Conservation (phyloP, 2,113 vertebrate species). For the Gnathonemus longibarbis region DNA sequence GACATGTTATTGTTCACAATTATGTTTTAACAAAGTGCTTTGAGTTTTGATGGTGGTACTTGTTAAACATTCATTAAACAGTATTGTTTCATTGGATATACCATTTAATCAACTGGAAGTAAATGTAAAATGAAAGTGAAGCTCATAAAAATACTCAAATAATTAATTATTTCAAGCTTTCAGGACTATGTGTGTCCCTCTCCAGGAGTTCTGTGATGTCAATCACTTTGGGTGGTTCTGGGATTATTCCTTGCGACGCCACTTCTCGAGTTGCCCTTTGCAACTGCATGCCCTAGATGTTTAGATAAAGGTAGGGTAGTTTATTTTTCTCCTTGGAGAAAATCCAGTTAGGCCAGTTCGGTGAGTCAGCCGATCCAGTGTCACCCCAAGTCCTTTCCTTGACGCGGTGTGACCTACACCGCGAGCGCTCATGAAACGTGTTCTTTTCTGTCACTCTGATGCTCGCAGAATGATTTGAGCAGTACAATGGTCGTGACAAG, state of each 20-base stretch:
- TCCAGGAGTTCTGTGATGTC: background rate
- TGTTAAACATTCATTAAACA: background rate
- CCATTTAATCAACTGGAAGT: background rate
- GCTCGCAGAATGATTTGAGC: background rate
- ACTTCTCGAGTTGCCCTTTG: background rate
- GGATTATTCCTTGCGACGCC: background rate
- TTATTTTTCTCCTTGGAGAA: slow-evolving; percentile 1
- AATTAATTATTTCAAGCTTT: background rate
- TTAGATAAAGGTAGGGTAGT: slow-evolving; percentile 11
- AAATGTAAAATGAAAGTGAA: background rate
- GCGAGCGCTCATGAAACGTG: background rate
- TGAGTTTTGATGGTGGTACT: background rate
- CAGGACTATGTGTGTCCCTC: background rate
- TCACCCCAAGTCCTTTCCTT: background rate
- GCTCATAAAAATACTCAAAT: background rate
- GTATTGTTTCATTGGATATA: background rate
- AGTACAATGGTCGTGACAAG: background rate
- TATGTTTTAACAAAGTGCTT: background rate
- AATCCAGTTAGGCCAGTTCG: background rate
- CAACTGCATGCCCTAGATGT: background rate
- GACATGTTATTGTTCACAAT: background rate
- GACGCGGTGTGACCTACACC: background rate
- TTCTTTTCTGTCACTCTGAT: background rate
- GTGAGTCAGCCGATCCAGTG: background rate
- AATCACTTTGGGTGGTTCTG: background rate